Evolutionary conservation across 2,888 invertebrate species (phyloP).

Genomic region (Hyposoter didymator): DNA sequence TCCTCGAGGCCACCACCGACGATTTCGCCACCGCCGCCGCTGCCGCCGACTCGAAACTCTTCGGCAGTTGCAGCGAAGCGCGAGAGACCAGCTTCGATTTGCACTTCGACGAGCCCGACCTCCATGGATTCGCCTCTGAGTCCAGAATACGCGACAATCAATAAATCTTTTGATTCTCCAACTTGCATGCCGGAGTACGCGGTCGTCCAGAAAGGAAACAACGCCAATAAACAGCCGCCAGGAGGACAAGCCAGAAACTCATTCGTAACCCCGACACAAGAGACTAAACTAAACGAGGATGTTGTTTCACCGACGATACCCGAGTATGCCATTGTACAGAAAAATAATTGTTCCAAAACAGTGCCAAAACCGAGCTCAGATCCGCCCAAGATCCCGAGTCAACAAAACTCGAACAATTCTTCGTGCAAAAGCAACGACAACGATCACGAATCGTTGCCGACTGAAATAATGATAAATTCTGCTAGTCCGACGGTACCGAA

Average conservation of each 20-base stretch:
- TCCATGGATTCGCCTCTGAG: constrained; percentile 74
- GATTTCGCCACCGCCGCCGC: constrained; percentile 85
- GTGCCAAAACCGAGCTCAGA: constrained; percentile 63
- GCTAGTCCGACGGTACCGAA: constrained; percentile 73
- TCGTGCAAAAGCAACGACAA: constrained; percentile 58
- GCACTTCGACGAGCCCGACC: constrained; percentile 72
- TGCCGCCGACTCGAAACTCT: constrained; percentile 79
- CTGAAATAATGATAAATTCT: constrained; percentile 64
- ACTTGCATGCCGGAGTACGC: constrained; percentile 80
- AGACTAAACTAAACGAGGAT: constrained; percentile 31
- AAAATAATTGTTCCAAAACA: constrained; percentile 69
- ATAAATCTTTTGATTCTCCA: constrained; percentile 75
- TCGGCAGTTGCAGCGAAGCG: constrained; percentile 75
- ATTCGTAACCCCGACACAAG: neutral
- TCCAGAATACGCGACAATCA: constrained; percentile 80
- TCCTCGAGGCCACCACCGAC: constrained; percentile 84
- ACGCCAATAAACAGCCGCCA: constrained; percentile 70
- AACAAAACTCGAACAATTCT: constrained; percentile 46
- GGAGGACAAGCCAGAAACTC: constrained; percentile 1
- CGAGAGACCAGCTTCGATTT: constrained; percentile 79
- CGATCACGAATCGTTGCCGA: constrained; percentile 62
- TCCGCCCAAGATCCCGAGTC: constrained; percentile 40
- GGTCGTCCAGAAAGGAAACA: constrained; percentile 77
- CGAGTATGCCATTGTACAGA: constrained; percentile 82
- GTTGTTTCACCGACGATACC: constrained; percentile 68